These are phyloP conservation scores for Phoenicopterus ruber DNA, from an alignment of 2,113 vertebrate genomes.

Conservation along the genomic window DNA sequence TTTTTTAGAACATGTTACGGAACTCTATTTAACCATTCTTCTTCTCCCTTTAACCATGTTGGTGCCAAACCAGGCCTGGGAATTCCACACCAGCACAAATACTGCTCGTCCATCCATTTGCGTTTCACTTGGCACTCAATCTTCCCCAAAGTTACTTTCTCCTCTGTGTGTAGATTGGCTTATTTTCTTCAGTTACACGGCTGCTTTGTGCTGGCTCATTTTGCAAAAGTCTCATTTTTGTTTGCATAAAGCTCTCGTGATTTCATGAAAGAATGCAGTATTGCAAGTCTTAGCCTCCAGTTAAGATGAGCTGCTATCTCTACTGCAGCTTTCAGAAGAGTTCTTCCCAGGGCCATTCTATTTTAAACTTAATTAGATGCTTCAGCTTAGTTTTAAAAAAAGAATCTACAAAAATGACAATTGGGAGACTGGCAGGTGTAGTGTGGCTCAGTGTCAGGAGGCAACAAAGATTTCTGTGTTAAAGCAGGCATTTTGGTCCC, in stretches of 20 bases:
- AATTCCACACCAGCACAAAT: neutral
- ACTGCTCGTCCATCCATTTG: neutral
- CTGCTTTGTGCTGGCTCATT: neutral
- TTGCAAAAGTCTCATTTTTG: neutral
- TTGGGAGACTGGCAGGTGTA: conserved; percentile 15
- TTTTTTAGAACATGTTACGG: neutral
- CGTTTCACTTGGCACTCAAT: neutral
- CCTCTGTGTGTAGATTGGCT: neutral
- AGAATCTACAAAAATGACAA: conserved; percentile 4
- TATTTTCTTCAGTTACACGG: neutral
- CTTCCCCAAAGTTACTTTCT: neutral
- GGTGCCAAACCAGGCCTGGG: neutral
- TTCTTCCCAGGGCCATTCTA: conserved; percentile 32
- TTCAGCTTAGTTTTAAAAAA: conserved; percentile 39
- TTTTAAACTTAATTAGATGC: conserved; percentile 58
- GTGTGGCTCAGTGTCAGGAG: neutral
- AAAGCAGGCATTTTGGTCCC: conserved; percentile 1
- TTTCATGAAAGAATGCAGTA: neutral
- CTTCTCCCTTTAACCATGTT: neutral
- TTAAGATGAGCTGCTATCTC: neutral
- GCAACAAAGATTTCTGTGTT: conserved; percentile 16
- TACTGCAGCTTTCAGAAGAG: neutral
- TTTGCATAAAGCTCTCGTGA: neutral
- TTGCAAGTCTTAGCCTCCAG: neutral
- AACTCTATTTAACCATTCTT: neutral